Evolutionary conservation across 2,113 vertebrate genomes (phyloP).

Genomic region (Holacanthus passer): DNA sequence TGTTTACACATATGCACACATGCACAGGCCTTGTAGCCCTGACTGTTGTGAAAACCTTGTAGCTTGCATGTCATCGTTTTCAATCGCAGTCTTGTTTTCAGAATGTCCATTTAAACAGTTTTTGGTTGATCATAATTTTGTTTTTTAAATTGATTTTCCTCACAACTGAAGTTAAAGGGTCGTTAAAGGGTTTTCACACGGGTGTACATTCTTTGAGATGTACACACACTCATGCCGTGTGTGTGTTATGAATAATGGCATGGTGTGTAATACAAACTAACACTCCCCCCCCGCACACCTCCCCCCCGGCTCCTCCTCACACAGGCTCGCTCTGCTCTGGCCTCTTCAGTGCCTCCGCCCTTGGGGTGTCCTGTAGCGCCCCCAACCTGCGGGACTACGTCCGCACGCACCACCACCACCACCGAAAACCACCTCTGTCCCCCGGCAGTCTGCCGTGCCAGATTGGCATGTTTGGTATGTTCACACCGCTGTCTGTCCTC

Average conservation of each 20-base stretch:
- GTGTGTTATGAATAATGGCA: constrained; percentile 70
- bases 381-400: constrained; percentile 98
- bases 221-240: constrained; percentile 15
- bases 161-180: background rate
- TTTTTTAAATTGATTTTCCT: background rate
- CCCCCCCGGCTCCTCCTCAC: constrained; percentile 57
- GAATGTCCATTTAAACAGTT: background rate
- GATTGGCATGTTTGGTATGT: constrained; percentile 93
- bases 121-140: background rate
- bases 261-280: constrained; percentile 86
- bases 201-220: background rate
- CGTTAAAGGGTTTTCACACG: constrained; percentile 24
- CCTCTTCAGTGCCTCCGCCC: constrained; percentile 97
- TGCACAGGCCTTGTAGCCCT: background rate
- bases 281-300: constrained; percentile 44
- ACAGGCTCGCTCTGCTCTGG: constrained; percentile 96
- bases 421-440: constrained; percentile 92
- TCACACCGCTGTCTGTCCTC: constrained; percentile 32
- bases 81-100: background rate
- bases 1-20: constrained; percentile 23
- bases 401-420: constrained; percentile 86
- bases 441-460: constrained; percentile 90
- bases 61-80: background rate
- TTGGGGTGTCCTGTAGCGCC: constrained; percentile 96
- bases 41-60: constrained; percentile 48